These are phyloP conservation scores for Sebastes nivosus DNA, from an alignment of 2,797 vertebrate genomes.

Conservation along the genomic window DNA sequence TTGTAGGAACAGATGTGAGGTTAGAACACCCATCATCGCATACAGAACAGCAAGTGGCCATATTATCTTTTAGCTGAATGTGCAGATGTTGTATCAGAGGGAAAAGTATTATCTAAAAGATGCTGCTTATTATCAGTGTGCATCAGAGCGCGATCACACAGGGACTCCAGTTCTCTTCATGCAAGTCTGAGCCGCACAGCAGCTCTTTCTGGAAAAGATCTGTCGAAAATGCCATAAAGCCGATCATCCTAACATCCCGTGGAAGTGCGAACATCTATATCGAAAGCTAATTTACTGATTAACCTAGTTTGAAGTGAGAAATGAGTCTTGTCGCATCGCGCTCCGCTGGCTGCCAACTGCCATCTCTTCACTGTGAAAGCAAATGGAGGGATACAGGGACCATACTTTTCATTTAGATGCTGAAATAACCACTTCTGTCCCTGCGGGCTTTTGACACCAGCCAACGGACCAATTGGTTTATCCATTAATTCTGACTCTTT, in stretches of 20 bases:
- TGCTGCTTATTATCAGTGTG: slow-evolving; percentile 20
- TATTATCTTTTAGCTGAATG: neutral
- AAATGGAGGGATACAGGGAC: slow-evolving; percentile 1
- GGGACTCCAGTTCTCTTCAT: slow-evolving; percentile 8
- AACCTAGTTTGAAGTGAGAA: slow-evolving; percentile 60
- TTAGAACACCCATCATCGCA: neutral
- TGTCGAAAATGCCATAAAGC: slow-evolving; percentile 14
- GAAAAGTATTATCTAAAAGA: neutral
- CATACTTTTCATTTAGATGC: slow-evolving; percentile 37
- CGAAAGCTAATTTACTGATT: slow-evolving; percentile 75
- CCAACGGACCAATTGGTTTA: neutral
- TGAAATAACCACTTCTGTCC: slow-evolving; percentile 1
- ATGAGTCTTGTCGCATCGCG: slow-evolving; percentile 24
- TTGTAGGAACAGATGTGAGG: neutral
- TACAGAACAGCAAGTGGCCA: neutral
- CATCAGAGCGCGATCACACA: slow-evolving; percentile 9
- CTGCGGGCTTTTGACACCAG: slow-evolving; percentile 8
- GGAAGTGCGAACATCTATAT: slow-evolving; percentile 60
- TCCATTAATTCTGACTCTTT: neutral
- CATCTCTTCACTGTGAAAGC: slow-evolving; percentile 41
- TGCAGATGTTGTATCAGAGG: neutral
- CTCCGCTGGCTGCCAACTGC: slow-evolving; percentile 58
- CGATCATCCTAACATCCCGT: slow-evolving; percentile 19
- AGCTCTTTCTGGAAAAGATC: slow-evolving; percentile 10
- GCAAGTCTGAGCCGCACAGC: slow-evolving; percentile 1